Conservation (phyloP, 2,797 vertebrate genomes). For the Sylvia borin region DNA sequence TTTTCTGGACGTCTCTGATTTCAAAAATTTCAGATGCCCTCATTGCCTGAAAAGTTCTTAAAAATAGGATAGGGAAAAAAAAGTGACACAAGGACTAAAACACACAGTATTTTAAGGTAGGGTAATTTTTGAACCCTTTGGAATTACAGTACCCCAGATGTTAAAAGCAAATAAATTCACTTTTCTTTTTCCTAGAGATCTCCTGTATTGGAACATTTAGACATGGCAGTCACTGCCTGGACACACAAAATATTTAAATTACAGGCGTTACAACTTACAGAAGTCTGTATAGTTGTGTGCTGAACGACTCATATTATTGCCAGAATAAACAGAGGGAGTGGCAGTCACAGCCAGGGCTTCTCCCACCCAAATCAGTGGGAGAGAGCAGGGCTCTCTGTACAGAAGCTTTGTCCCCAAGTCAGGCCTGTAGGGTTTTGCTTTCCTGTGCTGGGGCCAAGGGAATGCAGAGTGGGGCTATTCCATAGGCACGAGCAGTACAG, state of each 20-base stretch:
- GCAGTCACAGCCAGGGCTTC: not conserved
- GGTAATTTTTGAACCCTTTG: not conserved
- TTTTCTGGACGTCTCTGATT: not conserved
- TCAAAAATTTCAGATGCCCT: not conserved
- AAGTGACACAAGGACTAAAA: not conserved
- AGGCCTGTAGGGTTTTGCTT: not conserved
- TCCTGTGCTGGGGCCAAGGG: not conserved
- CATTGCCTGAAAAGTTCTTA: not conserved
- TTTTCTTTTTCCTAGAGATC: not conserved
- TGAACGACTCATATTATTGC: not conserved
- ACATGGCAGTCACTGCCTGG: not conserved
- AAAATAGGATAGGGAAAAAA: not conserved
- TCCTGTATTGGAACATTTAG: not conserved
- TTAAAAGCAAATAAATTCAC: not conserved
- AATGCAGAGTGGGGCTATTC: not conserved
- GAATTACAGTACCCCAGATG: not conserved
- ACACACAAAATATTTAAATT: not conserved
- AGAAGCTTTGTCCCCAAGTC: not conserved
- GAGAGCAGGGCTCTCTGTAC: not conserved
- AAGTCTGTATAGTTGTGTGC: not conserved
- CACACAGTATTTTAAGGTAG: not conserved
- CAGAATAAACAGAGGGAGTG: not conserved
- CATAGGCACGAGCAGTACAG: not conserved
- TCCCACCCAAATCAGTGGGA: not conserved
- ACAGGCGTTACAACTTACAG: not conserved